Evolutionary conservation across 2,888 invertebrate genomes (phyloP), one percentile per base, ranked within the genome.

Genomic region (Lamproptera curius): DNA sequence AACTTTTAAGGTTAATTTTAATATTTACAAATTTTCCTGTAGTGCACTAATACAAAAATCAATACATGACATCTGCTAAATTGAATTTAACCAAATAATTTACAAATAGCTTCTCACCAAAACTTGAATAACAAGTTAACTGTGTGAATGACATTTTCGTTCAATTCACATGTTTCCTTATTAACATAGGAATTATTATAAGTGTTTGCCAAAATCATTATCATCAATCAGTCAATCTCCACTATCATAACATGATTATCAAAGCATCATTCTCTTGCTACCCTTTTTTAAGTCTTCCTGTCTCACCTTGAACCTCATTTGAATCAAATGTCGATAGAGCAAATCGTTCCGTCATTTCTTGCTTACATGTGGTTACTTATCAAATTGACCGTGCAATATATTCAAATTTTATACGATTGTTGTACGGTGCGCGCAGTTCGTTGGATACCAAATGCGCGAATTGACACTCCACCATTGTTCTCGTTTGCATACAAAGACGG

Each of bases 361-460:
- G 50, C 51, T 43, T 58, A 58, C 59, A 55, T 73, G 71, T 63
- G 75, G 77, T 79, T 71, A 68, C 70, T 62, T 67, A 64, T 70
- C 73, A 77, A 83, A 84, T 83, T 84, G 84, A 83, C 83, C 84
- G 67, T 77, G 73, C 67, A 70, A 73, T 62, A 62, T 74, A 79
- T 80, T 75, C 60, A 70, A 74, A 73, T 57, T 56, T 33, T 35
- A 46, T 58, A 38, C 46, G 45, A 54, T 61, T 61, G 63, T 56
- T 57, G 55, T 63, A 57, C 63, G 55, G 53, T 52, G 54, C 50
- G 55, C 53, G 53, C 52, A 38, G 57, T 55, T 53, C 52, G 56
- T 56, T 48, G 53, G 52, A 55, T 61, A 60, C 53, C 49, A 61
- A 61, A 63, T 73, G 70, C 67, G 62, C 63, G 64, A 57, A 54